These are phyloP conservation scores for Lasiurus cinereus DNA, from an alignment of 2,113 vertebrate genomes.

Conservation along the genomic window DNA sequence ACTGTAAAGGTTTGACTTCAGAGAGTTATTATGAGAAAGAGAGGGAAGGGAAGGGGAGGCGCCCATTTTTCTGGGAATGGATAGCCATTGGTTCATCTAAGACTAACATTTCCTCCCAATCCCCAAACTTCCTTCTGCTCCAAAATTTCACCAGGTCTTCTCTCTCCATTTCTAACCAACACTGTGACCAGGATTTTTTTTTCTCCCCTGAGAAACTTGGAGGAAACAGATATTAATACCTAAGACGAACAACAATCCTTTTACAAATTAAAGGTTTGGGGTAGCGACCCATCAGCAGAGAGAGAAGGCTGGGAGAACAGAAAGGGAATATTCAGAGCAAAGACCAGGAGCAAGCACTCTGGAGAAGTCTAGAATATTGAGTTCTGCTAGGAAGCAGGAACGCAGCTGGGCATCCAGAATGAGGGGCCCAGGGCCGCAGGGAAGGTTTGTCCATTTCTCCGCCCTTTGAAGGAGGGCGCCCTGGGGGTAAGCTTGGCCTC, in stretches of 20 bases:
- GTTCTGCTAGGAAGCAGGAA: not conserved
- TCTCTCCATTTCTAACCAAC: not conserved
- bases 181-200: not conserved
- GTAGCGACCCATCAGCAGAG: not conserved
- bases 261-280: not conserved
- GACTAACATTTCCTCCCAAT: not conserved
- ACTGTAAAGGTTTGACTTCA: not conserved
- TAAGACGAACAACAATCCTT: not conserved
- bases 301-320: not conserved
- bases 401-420: not conserved
- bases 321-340: not conserved
- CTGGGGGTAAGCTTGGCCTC: no score
- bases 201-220: not conserved
- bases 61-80: not conserved
- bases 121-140: not conserved
- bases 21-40: not conserved
- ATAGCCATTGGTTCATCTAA: not conserved
- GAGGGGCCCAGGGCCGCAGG: not conserved
- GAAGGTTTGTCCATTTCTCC: not conserved
- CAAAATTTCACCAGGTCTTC: not conserved
- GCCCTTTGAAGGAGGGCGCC: rapidly evolving
- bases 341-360: not conserved
- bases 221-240: not conserved
- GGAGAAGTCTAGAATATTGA: not conserved
- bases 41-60: not conserved